Evolutionary conservation across 2,888 invertebrate species (phyloP).

Genomic region (Hydraecia micacea): DNA sequence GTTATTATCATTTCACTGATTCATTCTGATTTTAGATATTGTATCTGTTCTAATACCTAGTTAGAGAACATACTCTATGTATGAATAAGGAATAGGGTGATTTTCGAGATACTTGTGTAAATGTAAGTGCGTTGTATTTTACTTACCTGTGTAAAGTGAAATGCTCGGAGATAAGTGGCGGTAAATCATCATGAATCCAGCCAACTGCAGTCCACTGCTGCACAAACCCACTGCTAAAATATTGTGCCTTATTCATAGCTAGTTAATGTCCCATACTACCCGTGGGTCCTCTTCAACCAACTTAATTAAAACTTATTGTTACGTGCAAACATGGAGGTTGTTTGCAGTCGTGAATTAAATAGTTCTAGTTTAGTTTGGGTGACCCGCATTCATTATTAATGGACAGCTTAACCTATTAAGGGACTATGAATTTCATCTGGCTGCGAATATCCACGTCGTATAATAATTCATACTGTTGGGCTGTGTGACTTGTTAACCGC

Average conservation of each 20-base stretch:
- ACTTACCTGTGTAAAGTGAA: neutral
- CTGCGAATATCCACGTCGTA: neutral
- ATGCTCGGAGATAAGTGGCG: too few species aligned
- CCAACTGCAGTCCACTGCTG: neutral
- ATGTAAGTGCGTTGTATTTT: neutral
- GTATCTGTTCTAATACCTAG: too few species aligned
- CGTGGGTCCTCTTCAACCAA: constrained; percentile 7
- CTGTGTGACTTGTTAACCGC: neutral
- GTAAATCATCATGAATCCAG: neutral
- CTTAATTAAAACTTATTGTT: constrained; percentile 36
- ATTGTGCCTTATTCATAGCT: neutral
- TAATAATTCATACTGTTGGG: neutral
- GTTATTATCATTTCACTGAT: neutral
- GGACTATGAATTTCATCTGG: constrained; percentile 15
- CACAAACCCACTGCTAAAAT: neutral
- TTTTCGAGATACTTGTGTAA: neutral
- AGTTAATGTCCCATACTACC: neutral
- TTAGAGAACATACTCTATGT: neutral
- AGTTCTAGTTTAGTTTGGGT: constrained; percentile 29
- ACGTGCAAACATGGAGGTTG: constrained; percentile 17
- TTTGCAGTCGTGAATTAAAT: constrained; percentile 30
- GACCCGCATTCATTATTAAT: constrained; percentile 21
- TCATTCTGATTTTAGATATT: neutral
- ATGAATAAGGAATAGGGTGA: neutral
- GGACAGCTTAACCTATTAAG: constrained; percentile 6